A percentile compares a stretch with the other conserved stretches of the same genome.
phyloP scores from a whole-genome alignment of 1,140 invertebrate genomes.

The Anthonomus grandis region DNA sequence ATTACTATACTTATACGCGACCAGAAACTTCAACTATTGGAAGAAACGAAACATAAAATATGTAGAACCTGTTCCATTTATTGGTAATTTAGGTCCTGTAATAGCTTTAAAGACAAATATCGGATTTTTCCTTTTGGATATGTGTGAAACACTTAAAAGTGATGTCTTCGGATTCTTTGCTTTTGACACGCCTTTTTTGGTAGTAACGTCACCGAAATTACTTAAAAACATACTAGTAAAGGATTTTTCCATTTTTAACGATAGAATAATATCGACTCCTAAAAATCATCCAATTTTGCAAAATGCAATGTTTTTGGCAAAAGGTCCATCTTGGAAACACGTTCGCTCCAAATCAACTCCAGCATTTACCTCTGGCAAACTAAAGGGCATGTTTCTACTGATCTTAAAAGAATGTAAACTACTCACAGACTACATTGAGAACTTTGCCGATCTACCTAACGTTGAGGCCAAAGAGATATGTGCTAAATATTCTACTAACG shows the following conservation, averaged over 20 bases:
- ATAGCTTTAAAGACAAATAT: constrained; percentile 13
- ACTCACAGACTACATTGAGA: constrained; percentile 30
- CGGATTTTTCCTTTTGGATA: constrained; percentile 23
- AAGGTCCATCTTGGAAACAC: constrained; percentile 45
- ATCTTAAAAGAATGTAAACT: constrained; percentile 34
- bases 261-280: constrained; percentile 50
- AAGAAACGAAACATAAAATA: constrained; percentile 37
- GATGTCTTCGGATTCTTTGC: constrained; percentile 48
- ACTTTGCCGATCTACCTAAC: constrained; percentile 29
- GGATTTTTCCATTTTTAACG: constrained; percentile 54
- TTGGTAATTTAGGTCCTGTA: constrained; percentile 42
- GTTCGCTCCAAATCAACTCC: constrained; percentile 45
- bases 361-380: constrained; percentile 47
- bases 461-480: constrained; percentile 40
- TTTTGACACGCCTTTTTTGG: constrained; percentile 43
- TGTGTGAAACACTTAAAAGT: constrained; percentile 37
- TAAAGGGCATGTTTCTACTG: constrained; percentile 48
- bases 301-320: constrained; percentile 40
- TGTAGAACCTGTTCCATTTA: constrained; percentile 39
- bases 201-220: constrained; percentile 48
- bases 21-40: constrained; percentile 42
- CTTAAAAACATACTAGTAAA: constrained; percentile 51
- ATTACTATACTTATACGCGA: constrained; percentile 24
- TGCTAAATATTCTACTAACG: constrained; percentile 52
- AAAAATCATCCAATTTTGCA: constrained; percentile 50